Evolutionary conservation across 2,888 invertebrate genomes (phyloP).

Genomic region (Tetropium fuscum): DNA sequence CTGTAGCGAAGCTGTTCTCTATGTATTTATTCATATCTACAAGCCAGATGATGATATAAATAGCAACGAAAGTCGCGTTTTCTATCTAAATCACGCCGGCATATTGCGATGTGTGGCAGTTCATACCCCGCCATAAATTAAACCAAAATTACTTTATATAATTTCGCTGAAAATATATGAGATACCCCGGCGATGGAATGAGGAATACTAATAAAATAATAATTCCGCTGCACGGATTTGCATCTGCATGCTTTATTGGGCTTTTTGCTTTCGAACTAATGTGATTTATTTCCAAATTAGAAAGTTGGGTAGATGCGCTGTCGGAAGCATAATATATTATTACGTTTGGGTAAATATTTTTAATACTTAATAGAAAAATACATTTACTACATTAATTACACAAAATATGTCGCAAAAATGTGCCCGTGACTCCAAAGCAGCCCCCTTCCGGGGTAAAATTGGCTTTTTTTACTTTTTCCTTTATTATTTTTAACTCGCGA

Average conservation of each 20-base stretch:
- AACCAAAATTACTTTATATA: constrained; percentile 61
- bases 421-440: too few species aligned
- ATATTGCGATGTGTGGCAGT: constrained; percentile 61
- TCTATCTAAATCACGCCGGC: constrained; percentile 64
- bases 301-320: constrained; percentile 24
- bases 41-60: constrained; percentile 64
- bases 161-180: constrained; percentile 56
- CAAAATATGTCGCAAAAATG: too few species aligned
- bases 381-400: too few species aligned
- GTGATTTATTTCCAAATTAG: constrained; percentile 47
- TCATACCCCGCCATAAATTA: constrained; percentile 59
- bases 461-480: too few species aligned
- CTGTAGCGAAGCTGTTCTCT: constrained; percentile 53
- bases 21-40: constrained; percentile 64
- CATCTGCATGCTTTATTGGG: constrained; percentile 51
- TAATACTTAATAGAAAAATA: too few species aligned
- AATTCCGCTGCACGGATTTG: constrained; percentile 49
- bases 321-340: constrained; percentile 6
- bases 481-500: too few species aligned
- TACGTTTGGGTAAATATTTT: too few species aligned
- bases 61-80: constrained; percentile 63
- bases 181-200: constrained; percentile 39
- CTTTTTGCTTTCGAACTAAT: constrained; percentile 48
- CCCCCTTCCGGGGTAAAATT: too few species aligned
- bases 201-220: constrained; percentile 52